Evolutionary conservation across 2,888 invertebrate species (phyloP).

Genomic region (Pediacus dermestoides): DNA sequence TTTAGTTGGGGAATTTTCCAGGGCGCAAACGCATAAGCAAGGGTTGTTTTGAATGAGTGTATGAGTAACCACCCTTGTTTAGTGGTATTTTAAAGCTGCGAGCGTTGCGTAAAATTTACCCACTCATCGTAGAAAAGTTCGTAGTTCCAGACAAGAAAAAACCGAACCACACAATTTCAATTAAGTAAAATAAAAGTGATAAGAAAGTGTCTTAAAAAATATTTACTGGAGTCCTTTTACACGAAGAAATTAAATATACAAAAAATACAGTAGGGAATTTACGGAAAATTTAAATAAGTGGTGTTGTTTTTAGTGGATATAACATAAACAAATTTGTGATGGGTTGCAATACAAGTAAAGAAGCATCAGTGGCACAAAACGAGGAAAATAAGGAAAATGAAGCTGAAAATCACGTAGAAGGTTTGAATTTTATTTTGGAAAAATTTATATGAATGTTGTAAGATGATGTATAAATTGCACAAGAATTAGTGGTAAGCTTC

Average conservation of each 20-base stretch:
- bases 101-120: constrained; percentile 34
- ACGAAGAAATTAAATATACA: too few species aligned
- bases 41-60: constrained; percentile 37
- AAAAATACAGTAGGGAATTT: too few species aligned
- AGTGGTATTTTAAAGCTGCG: constrained; percentile 31
- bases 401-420: not conserved
- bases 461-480: too few species aligned
- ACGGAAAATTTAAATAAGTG: too few species aligned
- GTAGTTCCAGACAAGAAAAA: not conserved
- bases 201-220: too few species aligned
- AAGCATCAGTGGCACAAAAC: constrained; percentile 43
- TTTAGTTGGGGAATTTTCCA: constrained; percentile 22
- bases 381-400: constrained; percentile 35
- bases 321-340: constrained; percentile 40
- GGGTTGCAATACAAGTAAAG: constrained; percentile 64
- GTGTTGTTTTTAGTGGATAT: constrained; percentile 5
- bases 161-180: not conserved
- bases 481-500: too few species aligned
- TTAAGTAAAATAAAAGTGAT: too few species aligned
- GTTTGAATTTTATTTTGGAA: too few species aligned
- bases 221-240: too few species aligned
- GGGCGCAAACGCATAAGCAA: constrained; percentile 37
- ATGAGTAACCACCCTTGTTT: constrained; percentile 40
- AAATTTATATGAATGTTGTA: too few species aligned
- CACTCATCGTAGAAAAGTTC: too few species aligned